Conservation (phyloP, 64 coral and sea anemone genomes). For the Stichodactyla mertensii region DNA sequence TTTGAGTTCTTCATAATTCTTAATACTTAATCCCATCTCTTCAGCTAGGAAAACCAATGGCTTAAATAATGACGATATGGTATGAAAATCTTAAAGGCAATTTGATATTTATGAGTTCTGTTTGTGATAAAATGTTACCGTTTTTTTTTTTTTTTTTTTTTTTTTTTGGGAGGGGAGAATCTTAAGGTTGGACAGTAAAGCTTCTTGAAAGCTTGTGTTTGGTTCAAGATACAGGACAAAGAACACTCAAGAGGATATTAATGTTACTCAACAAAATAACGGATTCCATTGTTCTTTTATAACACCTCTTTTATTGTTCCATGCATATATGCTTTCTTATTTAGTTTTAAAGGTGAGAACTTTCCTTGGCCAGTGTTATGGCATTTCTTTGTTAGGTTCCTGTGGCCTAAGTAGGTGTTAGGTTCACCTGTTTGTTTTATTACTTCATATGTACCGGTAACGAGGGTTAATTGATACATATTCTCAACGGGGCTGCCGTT, state of each 20-base stretch:
- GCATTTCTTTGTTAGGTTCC: background rate
- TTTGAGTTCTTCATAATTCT: background rate
- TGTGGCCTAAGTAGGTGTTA: background rate
- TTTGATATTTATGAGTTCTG: background rate
- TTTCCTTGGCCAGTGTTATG: background rate
- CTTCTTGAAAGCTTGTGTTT: no score
- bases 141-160: background rate
- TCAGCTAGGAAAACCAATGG: background rate
- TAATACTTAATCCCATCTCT: background rate
- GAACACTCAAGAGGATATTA: background rate
- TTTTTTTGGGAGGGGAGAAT: no score
- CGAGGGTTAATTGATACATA: slow-evolving; percentile 8
- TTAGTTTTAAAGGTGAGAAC: background rate
- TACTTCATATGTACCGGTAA: slow-evolving; percentile 3
- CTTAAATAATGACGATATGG: background rate
- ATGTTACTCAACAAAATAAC: background rate
- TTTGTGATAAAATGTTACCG: background rate
- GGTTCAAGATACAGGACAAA: no score
- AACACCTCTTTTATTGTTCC: background rate
- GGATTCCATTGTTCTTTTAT: background rate
- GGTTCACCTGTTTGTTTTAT: slow-evolving; percentile 8
- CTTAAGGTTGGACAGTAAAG: no score
- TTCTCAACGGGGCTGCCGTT: background rate
- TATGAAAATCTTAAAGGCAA: background rate
- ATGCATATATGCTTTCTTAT: background rate